A percentile compares a stretch with the other conserved stretches of the same genome.
phyloP scores from a whole-genome alignment of 2,113 vertebrate genomes.

The Hippocampus mohnikei region DNA sequence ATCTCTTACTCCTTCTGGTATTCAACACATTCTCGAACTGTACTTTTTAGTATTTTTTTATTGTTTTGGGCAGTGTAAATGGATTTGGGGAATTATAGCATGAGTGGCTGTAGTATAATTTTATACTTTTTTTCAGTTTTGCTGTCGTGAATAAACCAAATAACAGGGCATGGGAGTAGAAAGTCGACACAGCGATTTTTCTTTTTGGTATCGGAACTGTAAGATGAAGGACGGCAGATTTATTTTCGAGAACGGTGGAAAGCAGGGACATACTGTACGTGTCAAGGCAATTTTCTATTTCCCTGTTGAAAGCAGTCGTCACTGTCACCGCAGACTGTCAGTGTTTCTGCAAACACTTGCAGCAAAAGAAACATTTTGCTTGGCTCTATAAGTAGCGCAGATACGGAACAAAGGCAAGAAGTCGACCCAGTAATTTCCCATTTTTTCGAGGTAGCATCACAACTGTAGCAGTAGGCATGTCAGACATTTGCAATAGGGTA shows the following conservation, averaged over 20 bases:
- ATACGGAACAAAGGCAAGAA: no score
- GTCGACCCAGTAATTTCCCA: neutral
- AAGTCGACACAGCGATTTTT: neutral
- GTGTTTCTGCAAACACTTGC: no score
- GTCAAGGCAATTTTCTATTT: neutral
- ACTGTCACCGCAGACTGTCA: no score
- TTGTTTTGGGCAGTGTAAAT: neutral
- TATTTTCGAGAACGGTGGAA: neutral
- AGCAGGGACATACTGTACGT: neutral
- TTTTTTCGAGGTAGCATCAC: neutral
- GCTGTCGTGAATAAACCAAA: neutral
- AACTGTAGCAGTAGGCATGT: neutral
- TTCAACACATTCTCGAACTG: neutral
- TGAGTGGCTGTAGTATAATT: neutral
- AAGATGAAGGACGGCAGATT: neutral
- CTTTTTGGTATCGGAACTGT: neutral
- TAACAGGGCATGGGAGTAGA: neutral
- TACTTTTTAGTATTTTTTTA: neutral
- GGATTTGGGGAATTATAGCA: neutral
- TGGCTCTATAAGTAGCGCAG: neutral
- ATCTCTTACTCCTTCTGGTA: constrained; percentile 11
- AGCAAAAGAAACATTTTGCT: neutral
- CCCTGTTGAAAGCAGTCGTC: neutral
- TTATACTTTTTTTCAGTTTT: neutral
- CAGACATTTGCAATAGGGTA: neutral